Evolutionary conservation across 1,140 invertebrate genomes (phyloP).

Genomic region (Portunus trituberculatus): DNA sequence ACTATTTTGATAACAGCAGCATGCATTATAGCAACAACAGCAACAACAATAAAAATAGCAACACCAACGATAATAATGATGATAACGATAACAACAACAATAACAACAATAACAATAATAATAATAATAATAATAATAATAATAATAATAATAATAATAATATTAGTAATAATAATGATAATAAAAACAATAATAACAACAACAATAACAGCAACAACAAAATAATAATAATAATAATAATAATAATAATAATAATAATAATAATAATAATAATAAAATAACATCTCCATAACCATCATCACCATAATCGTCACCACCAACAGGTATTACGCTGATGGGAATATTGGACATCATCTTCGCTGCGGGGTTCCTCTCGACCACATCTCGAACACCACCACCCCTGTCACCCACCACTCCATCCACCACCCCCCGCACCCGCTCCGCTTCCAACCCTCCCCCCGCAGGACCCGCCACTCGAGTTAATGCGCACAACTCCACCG

Average conservation of each 20-base stretch:
- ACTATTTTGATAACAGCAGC: no score
- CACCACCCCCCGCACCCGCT: background rate
- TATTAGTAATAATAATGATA: background rate
- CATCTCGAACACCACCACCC: background rate
- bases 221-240: background rate
- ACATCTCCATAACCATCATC: no score
- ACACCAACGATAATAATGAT: background rate
- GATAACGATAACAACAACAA: no score
- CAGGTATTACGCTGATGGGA: background rate
- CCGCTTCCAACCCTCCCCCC: background rate
- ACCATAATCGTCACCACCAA: background rate
- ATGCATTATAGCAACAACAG: no score
- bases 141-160: background rate
- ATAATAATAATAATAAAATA: background rate
- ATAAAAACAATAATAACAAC: no score
- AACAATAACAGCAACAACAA: no score
- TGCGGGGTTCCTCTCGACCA: background rate
- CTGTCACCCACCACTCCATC: background rate
- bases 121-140: background rate
- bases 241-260: background rate
- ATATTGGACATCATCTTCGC: constrained; percentile 22
- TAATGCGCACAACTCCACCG: background rate
- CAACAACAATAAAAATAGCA: no score
- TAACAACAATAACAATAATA: background rate
- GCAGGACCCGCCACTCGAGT: background rate